These are phyloP conservation scores for Tuta absoluta DNA, from an alignment of 2,888 invertebrate genomes.

Conservation along the genomic window DNA sequence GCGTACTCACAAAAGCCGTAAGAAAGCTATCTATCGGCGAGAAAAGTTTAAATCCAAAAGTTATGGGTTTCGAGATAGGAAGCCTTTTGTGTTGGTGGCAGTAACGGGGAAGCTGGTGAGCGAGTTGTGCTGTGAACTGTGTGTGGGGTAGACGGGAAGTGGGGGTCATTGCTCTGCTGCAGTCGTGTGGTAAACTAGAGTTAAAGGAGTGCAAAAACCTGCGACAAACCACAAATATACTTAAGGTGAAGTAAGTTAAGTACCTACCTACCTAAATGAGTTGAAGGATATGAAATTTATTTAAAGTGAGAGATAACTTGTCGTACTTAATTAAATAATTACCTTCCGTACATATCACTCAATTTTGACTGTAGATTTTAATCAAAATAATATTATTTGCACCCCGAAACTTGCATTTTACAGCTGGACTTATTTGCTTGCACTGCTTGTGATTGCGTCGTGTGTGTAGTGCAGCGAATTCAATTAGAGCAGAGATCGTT, in stretches of 20 bases:
- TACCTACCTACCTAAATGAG: too few species aligned
- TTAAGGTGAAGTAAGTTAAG: too few species aligned
- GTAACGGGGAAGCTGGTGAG: background rate
- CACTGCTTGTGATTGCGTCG: background rate
- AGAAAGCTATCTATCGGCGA: constrained; percentile 8
- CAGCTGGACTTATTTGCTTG: background rate
- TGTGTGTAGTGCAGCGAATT: constrained; percentile 9
- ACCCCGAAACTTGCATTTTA: background rate
- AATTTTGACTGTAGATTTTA: too few species aligned
- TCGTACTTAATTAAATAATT: too few species aligned
- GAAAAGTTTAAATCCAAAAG: constrained; percentile 10
- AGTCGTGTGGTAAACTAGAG: background rate
- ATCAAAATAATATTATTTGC: too few species aligned
- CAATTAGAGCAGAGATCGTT: constrained; percentile 14
- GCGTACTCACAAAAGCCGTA: background rate
- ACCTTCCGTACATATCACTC: too few species aligned
- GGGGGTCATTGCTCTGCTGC: background rate
- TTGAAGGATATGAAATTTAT: too few species aligned
- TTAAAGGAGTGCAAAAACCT: too few species aligned
- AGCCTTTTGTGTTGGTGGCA: constrained; percentile 4
- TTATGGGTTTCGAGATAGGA: constrained; percentile 11
- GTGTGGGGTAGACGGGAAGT: background rate
- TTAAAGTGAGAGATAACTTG: too few species aligned
- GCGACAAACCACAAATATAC: too few species aligned
- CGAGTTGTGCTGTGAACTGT: background rate